These are phyloP conservation scores for Rhinophrynus dorsalis DNA, from an alignment of 2,797 vertebrate species.

Conservation along the genomic window DNA sequence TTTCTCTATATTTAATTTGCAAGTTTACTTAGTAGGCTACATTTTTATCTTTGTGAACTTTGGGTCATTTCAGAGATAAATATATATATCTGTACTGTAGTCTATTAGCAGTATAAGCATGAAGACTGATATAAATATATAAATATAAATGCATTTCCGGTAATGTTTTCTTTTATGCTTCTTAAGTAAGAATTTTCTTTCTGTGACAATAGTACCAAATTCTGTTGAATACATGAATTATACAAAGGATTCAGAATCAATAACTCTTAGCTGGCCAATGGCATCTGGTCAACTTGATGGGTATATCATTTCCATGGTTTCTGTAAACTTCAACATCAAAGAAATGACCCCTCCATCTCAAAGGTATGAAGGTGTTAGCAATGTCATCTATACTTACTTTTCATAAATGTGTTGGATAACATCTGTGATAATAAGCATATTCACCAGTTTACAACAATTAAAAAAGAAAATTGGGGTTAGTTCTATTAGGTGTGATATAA, in stretches of 20 bases:
- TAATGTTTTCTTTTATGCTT: not conserved
- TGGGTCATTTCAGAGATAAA: too few species aligned
- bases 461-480: too few species aligned
- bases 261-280: conserved; percentile 69
- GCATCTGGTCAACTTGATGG: conserved; percentile 63
- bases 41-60: too few species aligned
- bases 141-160: not conserved
- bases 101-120: too few species aligned
- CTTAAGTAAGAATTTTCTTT: conserved; percentile 4
- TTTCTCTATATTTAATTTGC: too few species aligned
- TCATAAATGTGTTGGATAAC: too few species aligned
- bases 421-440: too few species aligned
- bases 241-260: conserved; percentile 72
- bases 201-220: conserved; percentile 66
- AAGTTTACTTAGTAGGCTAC: too few species aligned
- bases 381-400: not conserved
- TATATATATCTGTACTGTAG: too few species aligned
- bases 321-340: conserved; percentile 62
- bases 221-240: conserved; percentile 65
- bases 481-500: too few species aligned
- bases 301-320: conserved; percentile 75
- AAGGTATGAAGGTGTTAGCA: conserved; percentile 65
- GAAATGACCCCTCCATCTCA: conserved; percentile 57
- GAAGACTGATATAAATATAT: too few species aligned
- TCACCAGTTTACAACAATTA: too few species aligned